A percentile compares a stretch with the other conserved stretches of the same genome.
These are phyloP conservation scores for Diacarnus erythraeanus DNA, from an alignment of 37 sponge, comb jelly and placozoan species.

Conservation along the genomic window DNA sequence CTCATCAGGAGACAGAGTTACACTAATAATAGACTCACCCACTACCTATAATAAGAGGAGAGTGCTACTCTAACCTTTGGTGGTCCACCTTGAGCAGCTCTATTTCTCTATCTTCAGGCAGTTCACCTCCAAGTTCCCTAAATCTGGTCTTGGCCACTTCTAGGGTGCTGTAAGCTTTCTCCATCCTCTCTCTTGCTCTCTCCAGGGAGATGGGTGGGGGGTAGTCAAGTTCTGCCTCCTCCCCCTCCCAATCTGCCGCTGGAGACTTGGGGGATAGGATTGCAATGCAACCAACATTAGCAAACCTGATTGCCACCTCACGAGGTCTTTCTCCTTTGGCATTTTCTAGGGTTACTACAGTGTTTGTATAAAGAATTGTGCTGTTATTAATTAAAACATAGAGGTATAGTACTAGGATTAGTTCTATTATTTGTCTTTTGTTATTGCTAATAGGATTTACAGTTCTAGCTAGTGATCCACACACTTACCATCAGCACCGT, in stretches of 20 bases:
- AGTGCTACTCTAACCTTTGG: constrained; percentile 6
- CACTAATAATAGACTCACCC: not conserved
- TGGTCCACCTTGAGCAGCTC: constrained; percentile 31
- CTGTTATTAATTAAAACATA: no score
- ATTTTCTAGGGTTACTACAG: constrained; percentile 64
- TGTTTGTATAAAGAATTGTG: no score
- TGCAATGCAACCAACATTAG: constrained; percentile 41
- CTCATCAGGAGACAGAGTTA: not conserved
- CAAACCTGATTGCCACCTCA: constrained; percentile 68
- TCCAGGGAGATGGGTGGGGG: not conserved
- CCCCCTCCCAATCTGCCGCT: not conserved
- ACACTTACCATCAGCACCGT: constrained; percentile 85
- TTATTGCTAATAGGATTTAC: no score
- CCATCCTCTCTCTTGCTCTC: constrained; percentile 35
- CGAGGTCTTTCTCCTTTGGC: constrained; percentile 67
- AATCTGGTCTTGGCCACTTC: constrained; percentile 32
- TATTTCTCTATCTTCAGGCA: constrained; percentile 23
- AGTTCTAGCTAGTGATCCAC: no score
- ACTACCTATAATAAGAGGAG: not conserved
- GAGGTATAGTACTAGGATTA: no score
- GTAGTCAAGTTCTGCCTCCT: not conserved
- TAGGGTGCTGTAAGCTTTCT: constrained; percentile 10
- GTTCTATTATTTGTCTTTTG: no score
- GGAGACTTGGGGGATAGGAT: constrained; percentile 26
- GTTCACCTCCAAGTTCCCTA: constrained; percentile 36